Percentiles rank a stretch among this genome's conserved stretches.
Evolutionary conservation across 2,888 invertebrate species (phyloP).

Genomic region (Linyphia triangularis): DNA sequence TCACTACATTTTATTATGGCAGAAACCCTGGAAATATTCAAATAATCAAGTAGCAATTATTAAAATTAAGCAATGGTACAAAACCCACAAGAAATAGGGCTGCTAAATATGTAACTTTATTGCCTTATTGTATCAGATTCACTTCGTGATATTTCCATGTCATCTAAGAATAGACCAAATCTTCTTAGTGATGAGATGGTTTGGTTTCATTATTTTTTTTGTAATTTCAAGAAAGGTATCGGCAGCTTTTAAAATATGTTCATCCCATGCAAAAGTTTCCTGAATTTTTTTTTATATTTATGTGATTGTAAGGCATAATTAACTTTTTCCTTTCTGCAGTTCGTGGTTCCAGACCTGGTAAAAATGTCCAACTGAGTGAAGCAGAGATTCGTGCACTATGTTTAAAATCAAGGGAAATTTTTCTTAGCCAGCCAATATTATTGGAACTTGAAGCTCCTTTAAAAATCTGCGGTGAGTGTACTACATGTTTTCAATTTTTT

Average conservation of each 20-base stretch:
- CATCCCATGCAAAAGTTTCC: too few species aligned
- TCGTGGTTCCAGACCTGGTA: constrained; percentile 91
- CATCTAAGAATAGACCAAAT: too few species aligned
- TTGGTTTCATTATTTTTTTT: background rate
- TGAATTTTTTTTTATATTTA: background rate
- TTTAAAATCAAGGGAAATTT: constrained; percentile 83
- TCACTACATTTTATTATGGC: too few species aligned
- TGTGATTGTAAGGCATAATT: background rate
- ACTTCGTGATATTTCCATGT: too few species aligned
- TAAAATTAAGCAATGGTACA: too few species aligned
- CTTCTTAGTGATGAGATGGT: too few species aligned
- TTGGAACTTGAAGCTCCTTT: constrained; percentile 83
- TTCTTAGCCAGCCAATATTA: constrained; percentile 83
- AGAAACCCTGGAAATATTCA: too few species aligned
- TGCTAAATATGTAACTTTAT: too few species aligned
- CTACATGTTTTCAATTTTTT: background rate
- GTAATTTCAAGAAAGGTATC: background rate
- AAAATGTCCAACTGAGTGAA: constrained; percentile 83
- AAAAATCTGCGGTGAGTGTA: constrained; percentile 83
- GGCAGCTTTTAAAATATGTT: too few species aligned
- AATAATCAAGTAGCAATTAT: too few species aligned
- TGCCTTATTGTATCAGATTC: too few species aligned
- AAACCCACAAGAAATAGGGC: too few species aligned
- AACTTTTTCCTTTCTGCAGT: constrained; percentile 78
- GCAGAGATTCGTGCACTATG: constrained; percentile 80